Percentiles rank a stretch among this genome's conserved stretches.
These are phyloP conservation scores for Vesta saturnalis DNA, from an alignment of 2,888 invertebrate species.

Conservation along the genomic window DNA sequence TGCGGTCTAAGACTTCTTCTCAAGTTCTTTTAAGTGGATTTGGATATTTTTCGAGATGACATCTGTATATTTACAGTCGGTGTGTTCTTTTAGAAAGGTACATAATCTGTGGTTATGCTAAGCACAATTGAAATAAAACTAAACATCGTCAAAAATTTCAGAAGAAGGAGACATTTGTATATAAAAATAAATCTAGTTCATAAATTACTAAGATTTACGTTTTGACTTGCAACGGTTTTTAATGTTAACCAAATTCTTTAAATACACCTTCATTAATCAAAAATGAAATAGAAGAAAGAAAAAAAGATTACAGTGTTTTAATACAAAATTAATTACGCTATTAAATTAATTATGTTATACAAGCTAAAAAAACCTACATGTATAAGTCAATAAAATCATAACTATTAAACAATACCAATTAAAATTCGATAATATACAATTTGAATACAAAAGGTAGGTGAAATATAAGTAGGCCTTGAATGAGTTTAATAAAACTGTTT, in stretches of 20 bases:
- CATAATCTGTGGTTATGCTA: conserved; percentile 14
- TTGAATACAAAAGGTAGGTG: conserved; percentile 12
- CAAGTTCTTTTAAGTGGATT: conserved; percentile 29
- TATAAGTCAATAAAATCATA: neutral
- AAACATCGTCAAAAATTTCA: neutral
- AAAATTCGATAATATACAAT: conserved; percentile 10
- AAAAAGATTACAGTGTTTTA: neutral
- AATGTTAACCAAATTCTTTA: conserved; percentile 9
- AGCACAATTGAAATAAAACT: neutral
- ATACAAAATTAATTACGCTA: neutral
- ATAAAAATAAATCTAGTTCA: neutral
- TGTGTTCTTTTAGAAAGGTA: conserved; percentile 8
- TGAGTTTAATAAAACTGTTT: conserved; percentile 15
- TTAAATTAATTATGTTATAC: neutral
- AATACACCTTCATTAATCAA: conserved; percentile 2
- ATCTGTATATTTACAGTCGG: conserved; percentile 38
- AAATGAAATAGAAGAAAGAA: neutral
- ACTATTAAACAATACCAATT: conserved; percentile 8
- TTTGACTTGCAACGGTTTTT: conserved; percentile 4
- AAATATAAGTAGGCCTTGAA: neutral
- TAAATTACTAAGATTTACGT: conserved; percentile 7
- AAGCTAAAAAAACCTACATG: conserved; percentile 4
- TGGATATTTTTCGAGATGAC: conserved; percentile 31
- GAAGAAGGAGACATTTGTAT: too few relatives aligned
- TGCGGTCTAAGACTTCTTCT: conserved; percentile 26